Percentiles rank a stretch among this genome's conserved stretches.
These are phyloP conservation scores for Catharus minimus DNA, from an alignment of 2,113 vertebrate species.

Conservation along the genomic window DNA sequence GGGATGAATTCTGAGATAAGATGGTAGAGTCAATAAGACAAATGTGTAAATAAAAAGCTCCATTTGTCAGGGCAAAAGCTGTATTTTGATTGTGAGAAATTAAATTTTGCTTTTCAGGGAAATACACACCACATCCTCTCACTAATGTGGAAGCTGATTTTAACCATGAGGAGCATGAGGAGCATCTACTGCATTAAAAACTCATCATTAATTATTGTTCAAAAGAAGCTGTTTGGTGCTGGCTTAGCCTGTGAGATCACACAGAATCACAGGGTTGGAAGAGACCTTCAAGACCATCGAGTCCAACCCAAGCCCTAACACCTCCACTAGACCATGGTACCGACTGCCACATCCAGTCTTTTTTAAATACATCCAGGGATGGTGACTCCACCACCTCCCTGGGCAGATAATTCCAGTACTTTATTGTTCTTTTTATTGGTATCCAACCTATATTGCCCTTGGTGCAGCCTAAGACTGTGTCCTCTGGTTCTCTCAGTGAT, in stretches of 20 bases:
- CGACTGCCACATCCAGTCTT: too few species aligned
- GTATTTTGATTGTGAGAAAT: background rate
- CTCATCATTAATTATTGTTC: background rate
- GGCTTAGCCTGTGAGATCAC: background rate
- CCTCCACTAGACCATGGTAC: too few species aligned
- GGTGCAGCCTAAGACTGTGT: too few species aligned
- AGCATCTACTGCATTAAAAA: background rate
- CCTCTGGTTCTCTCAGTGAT: too few species aligned
- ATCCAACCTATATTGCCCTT: too few species aligned
- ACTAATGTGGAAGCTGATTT: background rate
- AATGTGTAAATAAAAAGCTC: background rate
- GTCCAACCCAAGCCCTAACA: too few species aligned
- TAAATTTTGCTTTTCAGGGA: background rate
- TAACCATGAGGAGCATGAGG: background rate
- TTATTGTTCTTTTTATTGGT: too few species aligned
- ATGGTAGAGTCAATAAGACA: constrained; percentile 5
- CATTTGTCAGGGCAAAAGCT: background rate
- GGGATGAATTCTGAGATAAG: constrained; percentile 19
- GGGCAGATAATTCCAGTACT: too few species aligned
- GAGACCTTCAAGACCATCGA: too few species aligned
- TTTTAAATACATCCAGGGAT: too few species aligned
- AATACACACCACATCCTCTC: background rate
- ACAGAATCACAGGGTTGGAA: too few species aligned
- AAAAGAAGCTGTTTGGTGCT: background rate
- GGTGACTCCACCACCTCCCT: too few species aligned